Conservation (phyloP, 2,113 vertebrate genomes). For the Regulus satrapa region DNA sequence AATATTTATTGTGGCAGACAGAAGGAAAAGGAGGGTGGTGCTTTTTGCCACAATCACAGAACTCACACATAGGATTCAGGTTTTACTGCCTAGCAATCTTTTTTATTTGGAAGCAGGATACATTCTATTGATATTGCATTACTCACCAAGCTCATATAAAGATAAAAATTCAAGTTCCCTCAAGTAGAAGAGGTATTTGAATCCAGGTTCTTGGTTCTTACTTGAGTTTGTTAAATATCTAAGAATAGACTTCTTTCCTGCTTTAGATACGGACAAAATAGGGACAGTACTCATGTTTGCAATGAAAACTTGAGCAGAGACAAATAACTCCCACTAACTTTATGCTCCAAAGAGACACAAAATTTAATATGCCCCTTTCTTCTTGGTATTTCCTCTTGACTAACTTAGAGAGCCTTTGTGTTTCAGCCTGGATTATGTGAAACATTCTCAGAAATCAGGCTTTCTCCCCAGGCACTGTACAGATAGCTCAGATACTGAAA, state of each 20-base stretch:
- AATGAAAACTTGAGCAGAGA: not conserved
- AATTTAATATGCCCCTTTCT: not conserved
- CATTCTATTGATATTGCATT: not conserved
- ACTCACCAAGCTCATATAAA: not conserved
- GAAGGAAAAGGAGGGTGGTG: not conserved
- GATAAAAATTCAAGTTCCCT: not conserved
- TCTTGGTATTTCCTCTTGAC: slow-evolving; percentile 1
- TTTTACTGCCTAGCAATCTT: not conserved
- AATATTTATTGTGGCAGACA: not conserved
- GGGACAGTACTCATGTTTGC: not conserved
- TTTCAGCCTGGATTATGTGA: not conserved
- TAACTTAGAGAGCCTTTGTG: not conserved
- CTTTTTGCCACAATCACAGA: not conserved
- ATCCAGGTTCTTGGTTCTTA: not conserved
- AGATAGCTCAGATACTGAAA: not conserved
- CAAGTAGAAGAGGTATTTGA: not conserved
- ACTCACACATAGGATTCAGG: not conserved
- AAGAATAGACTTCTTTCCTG: not conserved
- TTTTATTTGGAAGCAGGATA: not conserved
- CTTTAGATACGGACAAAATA: not conserved
- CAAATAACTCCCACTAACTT: not conserved
- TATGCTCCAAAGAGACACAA: not conserved
- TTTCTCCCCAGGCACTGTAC: not conserved
- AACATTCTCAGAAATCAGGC: not conserved
- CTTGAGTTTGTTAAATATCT: not conserved